Evolutionary conservation across 2,113 vertebrate species (phyloP).

Genomic region (Python bivittatus): DNA sequence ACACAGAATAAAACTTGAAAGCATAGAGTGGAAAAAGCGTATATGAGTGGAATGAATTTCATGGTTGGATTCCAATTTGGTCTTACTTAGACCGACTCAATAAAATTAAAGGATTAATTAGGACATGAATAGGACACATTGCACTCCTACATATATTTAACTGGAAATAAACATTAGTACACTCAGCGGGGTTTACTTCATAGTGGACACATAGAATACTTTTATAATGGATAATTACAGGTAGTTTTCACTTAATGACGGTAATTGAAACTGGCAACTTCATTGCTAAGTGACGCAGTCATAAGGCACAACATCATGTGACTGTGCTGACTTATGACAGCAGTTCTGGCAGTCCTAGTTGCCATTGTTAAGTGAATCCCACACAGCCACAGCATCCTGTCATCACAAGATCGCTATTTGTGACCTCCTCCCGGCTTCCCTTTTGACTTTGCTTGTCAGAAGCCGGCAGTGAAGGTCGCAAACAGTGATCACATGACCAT

Average conservation of each 20-base stretch:
- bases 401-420: background rate
- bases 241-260: background rate
- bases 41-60: background rate
- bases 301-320: background rate
- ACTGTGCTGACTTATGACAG: background rate
- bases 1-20: background rate
- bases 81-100: background rate
- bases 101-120: background rate
- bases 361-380: background rate
- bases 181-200: background rate
- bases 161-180: background rate
- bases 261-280: background rate
- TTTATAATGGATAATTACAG: background rate
- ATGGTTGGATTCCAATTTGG: background rate
- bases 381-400: background rate
- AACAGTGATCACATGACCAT: background rate
- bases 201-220: background rate
- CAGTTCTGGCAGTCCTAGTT: background rate
- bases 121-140: background rate
- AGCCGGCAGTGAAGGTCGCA: background rate
- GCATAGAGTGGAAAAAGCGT: background rate
- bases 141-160: background rate
- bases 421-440: background rate
- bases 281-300: background rate
- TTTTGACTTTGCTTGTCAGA: background rate